Evolutionary conservation across 2,888 invertebrate species (phyloP).

Genomic region (Lasioglossum marginatum): DNA sequence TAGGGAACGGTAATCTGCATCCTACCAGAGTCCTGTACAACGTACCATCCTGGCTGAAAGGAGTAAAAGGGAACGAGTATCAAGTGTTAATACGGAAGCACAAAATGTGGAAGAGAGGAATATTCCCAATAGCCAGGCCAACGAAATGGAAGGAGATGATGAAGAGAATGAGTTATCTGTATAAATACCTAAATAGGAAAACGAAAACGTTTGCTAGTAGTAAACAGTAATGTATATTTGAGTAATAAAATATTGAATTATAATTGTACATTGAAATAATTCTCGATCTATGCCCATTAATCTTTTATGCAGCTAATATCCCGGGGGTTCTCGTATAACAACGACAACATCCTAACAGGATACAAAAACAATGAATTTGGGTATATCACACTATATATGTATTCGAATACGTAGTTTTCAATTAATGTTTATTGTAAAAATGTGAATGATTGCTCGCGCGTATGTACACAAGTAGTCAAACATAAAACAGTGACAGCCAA

Average conservation of each 20-base stretch:
- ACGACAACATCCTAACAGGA: conserved; percentile 29
- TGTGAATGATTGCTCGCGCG: conserved; percentile 62
- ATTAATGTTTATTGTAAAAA: conserved; percentile 68
- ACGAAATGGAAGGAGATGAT: conserved; percentile 92
- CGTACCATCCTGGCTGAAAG: conserved; percentile 95
- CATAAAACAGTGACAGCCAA: conserved; percentile 61
- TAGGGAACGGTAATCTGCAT: conserved; percentile 93
- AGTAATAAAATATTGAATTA: conserved; percentile 35
- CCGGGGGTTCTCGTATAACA: not conserved
- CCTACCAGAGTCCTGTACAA: conserved; percentile 94
- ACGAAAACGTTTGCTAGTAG: conserved; percentile 87
- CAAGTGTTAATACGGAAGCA: conserved; percentile 91
- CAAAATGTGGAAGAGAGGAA: conserved; percentile 85
- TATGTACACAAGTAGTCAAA: conserved; percentile 72
- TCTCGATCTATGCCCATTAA: conserved; percentile 7
- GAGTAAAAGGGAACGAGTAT: conserved; percentile 94
- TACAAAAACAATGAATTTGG: conserved; percentile 77
- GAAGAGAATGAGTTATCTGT: conserved; percentile 90
- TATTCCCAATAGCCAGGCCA: conserved; percentile 88
- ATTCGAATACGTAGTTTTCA: conserved; percentile 64
- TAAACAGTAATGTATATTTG: conserved; percentile 31
- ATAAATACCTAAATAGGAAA: conserved; percentile 92
- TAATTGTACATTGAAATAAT: not conserved
- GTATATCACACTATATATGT: conserved; percentile 74
- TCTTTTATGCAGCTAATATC: conserved; percentile 5